phyloP scores from a whole-genome alignment of 1,140 invertebrate genomes.

The Mylabris phalerata region DNA sequence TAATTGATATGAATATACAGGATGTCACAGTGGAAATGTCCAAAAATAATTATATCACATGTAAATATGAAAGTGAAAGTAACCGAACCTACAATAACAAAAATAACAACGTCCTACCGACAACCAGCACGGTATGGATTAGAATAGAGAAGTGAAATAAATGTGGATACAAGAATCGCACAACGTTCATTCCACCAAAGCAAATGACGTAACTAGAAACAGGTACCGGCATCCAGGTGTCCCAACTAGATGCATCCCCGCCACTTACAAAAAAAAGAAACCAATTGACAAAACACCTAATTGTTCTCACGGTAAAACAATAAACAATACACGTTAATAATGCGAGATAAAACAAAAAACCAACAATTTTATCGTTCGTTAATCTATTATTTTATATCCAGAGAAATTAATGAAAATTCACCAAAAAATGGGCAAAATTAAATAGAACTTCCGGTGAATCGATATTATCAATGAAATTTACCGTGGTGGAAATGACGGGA shows the following conservation, averaged over 20 bases:
- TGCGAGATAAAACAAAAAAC: no score
- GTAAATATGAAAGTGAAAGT: conserved; percentile 11
- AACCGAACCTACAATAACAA: conserved; percentile 1
- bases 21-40: no score
- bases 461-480: neutral
- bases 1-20: neutral
- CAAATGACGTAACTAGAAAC: neutral
- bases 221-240: no score
- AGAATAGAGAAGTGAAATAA: conserved; percentile 15
- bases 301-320: no score
- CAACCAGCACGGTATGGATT: conserved; percentile 7
- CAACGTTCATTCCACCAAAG: conserved; percentile 2
- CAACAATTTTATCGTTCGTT: no score
- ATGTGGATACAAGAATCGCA: no score
- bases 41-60: conserved; percentile 2
- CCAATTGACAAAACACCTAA: no score
- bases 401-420: neutral
- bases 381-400: no score
- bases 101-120: conserved; percentile 6
- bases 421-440: neutral
- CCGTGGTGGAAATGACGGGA: conserved; percentile 7
- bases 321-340: no score
- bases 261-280: no score
- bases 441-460: neutral
- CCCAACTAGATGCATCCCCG: no score